Evolutionary conservation across 92 coral and sea anemone genomes (phyloP), one percentile per base, ranked within the genome.

Genomic region (Palythoa grandis): DNA sequence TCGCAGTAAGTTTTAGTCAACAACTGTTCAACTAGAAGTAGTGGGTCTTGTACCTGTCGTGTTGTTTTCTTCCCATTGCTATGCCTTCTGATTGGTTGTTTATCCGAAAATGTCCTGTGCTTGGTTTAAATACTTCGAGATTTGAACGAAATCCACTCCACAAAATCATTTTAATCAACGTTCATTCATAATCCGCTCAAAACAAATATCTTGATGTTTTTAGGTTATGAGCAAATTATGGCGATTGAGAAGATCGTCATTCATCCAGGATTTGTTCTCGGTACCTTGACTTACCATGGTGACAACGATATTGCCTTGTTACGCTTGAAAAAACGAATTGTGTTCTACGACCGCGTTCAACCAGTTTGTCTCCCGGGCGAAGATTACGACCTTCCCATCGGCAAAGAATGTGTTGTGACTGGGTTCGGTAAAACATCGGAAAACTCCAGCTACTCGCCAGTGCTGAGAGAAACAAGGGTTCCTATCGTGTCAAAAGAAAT

Each of bases 321-420:
- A 74, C 97, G 90, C 76, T 90, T 97, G 43, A 90, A 91, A 60
- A 82, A 88, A 48, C 95, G 97, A 7, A 93, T 89, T 61, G 82
- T 86, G 60, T 92, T 97, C 65, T 78, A 89, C 39, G 88, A 88
- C 76, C 94, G 95, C 17, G 94, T 97, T 35, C 93, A 92, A 35
- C 93, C 99, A 40, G 90, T 97, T 74, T 97, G 99, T 66, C 84
- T 97, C 50, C 99, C 99, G 2, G 87, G 87, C 25, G 98, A 93
- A 37, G 66, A 91, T 65, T 56, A 87, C 63, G 17, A 84, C 40
- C 92, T 83, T 58, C 79, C 83, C 24, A 86, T 70, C 4, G 96
- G 95, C 6, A 88, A 88, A 72, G 82, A 77, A 7, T 95, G 98
- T 86, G 70, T 53, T 57, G 83, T 97, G 14, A 86, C 95, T 9